Percentiles rank a stretch among this genome's conserved stretches.
These are phyloP conservation scores for Glossosoma conforme DNA, from an alignment of 1,140 invertebrate genomes.

Conservation along the genomic window DNA sequence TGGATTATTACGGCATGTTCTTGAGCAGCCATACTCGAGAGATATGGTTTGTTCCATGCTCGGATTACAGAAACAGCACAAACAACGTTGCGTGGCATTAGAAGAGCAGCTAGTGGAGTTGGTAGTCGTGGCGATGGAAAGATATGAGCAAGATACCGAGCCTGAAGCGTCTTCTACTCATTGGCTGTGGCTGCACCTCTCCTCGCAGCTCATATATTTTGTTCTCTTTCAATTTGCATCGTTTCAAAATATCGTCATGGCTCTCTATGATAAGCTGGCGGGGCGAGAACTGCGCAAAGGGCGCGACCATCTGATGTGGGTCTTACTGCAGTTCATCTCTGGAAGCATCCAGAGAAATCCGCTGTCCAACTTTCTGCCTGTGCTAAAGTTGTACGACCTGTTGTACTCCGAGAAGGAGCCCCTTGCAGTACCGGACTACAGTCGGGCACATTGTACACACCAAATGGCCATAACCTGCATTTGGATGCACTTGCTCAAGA, in stretches of 20 bases:
- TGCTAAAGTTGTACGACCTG: conserved; percentile 87
- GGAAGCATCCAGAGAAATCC: conserved; percentile 94
- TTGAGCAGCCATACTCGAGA: conserved; percentile 92
- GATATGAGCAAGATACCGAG: conserved; percentile 66
- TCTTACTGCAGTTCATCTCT: conserved; percentile 93
- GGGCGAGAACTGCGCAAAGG: conserved; percentile 80
- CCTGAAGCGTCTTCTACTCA: conserved; percentile 67
- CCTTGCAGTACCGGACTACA: conserved; percentile 83
- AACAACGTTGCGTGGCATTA: conserved; percentile 81
- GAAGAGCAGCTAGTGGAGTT: conserved; percentile 92
- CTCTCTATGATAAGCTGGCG: conserved; percentile 80
- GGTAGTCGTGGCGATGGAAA: conserved; percentile 88
- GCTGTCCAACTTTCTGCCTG: conserved; percentile 82
- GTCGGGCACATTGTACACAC: conserved; percentile 79
- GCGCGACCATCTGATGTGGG: conserved; percentile 95
- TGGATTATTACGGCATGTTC: conserved; percentile 78
- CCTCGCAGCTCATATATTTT: conserved; percentile 94
- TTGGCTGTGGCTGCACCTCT: conserved; percentile 89
- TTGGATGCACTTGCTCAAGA: conserved; percentile 93
- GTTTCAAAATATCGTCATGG: conserved; percentile 87
- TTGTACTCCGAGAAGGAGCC: conserved; percentile 90
- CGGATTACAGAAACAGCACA: conserved; percentile 88
- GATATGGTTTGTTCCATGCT: conserved; percentile 96
- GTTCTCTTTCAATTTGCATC: conserved; percentile 91
- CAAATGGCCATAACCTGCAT: conserved; percentile 93